Conservation (phyloP, 1,140 invertebrate species). For the Homalodisca vitripennis region DNA sequence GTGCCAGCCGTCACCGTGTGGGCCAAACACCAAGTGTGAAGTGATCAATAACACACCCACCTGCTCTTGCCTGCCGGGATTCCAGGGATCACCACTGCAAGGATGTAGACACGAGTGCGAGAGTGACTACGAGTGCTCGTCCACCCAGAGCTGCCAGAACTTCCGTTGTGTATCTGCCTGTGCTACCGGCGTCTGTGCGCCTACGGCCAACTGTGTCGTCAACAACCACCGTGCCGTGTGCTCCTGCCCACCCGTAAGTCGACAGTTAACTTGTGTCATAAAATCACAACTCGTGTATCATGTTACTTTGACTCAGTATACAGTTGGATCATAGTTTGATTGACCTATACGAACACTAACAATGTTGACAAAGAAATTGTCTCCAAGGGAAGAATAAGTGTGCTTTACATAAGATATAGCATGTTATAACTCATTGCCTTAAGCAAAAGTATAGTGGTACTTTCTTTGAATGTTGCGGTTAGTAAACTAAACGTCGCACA, state of each 20-base stretch:
- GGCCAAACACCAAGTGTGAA: constrained; percentile 74
- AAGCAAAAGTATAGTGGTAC: too few relatives aligned
- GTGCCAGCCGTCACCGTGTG: constrained; percentile 77
- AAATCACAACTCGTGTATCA: too few relatives aligned
- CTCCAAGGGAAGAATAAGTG: too few relatives aligned
- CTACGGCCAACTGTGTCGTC: constrained; percentile 73
- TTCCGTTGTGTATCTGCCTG: constrained; percentile 76
- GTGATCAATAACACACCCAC: constrained; percentile 69
- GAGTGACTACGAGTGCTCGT: constrained; percentile 66
- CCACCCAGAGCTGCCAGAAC: constrained; percentile 68
- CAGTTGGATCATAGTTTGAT: too few relatives aligned
- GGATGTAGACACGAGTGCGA: constrained; percentile 80
- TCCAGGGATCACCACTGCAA: constrained; percentile 65
- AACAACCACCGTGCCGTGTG: constrained; percentile 75
- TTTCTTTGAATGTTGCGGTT: too few relatives aligned
- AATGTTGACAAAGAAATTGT: too few relatives aligned
- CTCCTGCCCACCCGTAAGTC: constrained; percentile 72
- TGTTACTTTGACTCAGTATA: too few relatives aligned
- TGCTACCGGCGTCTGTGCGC: constrained; percentile 61
- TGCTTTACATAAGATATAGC: too few relatives aligned
- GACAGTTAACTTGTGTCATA: too few relatives aligned
- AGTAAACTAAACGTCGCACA: too few relatives aligned
- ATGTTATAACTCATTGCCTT: too few relatives aligned
- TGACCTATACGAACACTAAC: too few relatives aligned
- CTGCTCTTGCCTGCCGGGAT: constrained; percentile 67